phyloP scores from a whole-genome alignment of 2,888 invertebrate genomes.

The Alviniconcha strummeri region DNA sequence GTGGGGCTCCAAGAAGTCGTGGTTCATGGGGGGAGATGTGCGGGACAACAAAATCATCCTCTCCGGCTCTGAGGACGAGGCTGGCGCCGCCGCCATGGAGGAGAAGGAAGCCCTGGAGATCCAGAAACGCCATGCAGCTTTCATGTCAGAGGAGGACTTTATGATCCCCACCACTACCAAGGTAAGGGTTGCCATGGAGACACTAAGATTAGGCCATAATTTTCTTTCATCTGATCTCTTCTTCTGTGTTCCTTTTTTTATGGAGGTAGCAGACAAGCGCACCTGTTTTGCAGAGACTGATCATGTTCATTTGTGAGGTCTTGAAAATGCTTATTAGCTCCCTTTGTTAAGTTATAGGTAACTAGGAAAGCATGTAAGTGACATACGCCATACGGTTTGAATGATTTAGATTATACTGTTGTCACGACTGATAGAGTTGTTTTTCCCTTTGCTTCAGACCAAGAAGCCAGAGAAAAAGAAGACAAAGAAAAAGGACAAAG shows the following conservation, averaged over 20 bases:
- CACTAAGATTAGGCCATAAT: constrained; percentile 60
- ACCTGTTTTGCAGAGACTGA: too few relatives aligned
- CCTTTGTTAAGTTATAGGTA: too few relatives aligned
- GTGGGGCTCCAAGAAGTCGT: constrained; percentile 89
- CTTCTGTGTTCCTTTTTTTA: too few relatives aligned
- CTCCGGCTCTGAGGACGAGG: constrained; percentile 63
- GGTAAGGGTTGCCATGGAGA: constrained; percentile 43
- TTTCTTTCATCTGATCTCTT: too few relatives aligned
- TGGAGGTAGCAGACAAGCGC: too few relatives aligned
- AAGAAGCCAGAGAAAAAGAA: background rate
- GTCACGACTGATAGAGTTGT: too few relatives aligned
- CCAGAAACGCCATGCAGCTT: constrained; percentile 67
- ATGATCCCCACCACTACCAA: constrained; percentile 60
- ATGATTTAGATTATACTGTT: too few relatives aligned
- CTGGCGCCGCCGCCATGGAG: constrained; percentile 68
- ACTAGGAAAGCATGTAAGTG: too few relatives aligned
- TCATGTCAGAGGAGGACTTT: constrained; percentile 70
- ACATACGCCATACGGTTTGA: too few relatives aligned
- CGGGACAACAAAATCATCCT: constrained; percentile 85
- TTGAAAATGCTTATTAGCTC: too few relatives aligned
- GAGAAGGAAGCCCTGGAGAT: constrained; percentile 71
- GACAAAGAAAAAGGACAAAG: background rate
- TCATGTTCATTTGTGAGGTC: too few relatives aligned
- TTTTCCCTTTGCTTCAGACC: background rate
- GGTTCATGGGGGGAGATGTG: constrained; percentile 91